These are phyloP conservation scores for Meteorus cinctellus DNA, from an alignment of 2,888 invertebrate genomes.

Conservation along the genomic window DNA sequence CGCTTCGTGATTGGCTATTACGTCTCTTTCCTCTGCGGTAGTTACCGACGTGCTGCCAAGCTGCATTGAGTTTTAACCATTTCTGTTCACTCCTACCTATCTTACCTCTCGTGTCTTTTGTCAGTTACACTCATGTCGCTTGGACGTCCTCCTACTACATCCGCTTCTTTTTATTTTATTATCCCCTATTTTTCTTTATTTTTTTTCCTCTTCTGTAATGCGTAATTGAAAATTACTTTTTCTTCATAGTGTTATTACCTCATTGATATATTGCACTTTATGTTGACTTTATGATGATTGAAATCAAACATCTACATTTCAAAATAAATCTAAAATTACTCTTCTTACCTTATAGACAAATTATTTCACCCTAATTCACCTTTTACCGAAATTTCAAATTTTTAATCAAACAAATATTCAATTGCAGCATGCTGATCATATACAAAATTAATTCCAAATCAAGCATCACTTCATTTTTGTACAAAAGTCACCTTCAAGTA, in stretches of 20 bases:
- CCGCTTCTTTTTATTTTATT: background rate
- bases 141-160: conserved; percentile 1
- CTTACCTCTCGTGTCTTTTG: background rate
- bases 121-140: conserved; percentile 12
- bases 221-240: too few relatives aligned
- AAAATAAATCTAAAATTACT: too few relatives aligned
- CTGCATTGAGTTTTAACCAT: conserved; percentile 67
- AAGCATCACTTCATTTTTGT: background rate
- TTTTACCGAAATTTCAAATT: too few relatives aligned
- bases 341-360: too few relatives aligned
- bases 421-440: too few relatives aligned
- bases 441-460: too few relatives aligned
- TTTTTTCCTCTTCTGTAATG: background rate
- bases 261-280: too few relatives aligned
- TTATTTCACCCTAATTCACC: too few relatives aligned
- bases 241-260: too few relatives aligned
- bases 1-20: conserved; percentile 72
- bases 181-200: background rate
- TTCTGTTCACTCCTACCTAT: conserved; percentile 18
- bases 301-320: too few relatives aligned
- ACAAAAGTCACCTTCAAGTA: conserved; percentile 8
- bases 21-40: conserved; percentile 65
- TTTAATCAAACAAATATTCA: too few relatives aligned
- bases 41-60: conserved; percentile 60
- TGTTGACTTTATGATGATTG: too few relatives aligned